These are phyloP conservation scores for Diploptera punctata DNA, from an alignment of 2,888 invertebrate species.

Conservation along the genomic window DNA sequence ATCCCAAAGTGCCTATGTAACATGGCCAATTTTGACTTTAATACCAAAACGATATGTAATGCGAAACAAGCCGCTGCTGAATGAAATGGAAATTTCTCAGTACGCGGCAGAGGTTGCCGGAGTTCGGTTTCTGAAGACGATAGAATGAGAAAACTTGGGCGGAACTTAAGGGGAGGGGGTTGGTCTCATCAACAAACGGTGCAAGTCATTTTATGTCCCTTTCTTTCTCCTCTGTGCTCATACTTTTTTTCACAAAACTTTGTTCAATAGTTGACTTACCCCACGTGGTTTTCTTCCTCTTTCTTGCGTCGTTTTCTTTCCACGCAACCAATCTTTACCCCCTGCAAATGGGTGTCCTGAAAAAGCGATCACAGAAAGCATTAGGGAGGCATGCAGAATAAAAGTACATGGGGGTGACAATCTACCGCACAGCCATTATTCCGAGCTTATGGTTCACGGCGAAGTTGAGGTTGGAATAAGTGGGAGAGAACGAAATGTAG, in stretches of 20 bases:
- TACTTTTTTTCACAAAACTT: constrained; percentile 8
- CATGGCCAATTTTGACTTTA: too few relatives aligned
- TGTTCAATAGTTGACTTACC: constrained; percentile 28
- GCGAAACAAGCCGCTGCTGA: too few relatives aligned
- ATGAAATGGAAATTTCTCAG: too few relatives aligned
- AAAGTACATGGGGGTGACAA: constrained; percentile 13
- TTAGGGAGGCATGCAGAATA: constrained; percentile 20
- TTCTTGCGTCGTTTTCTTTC: neutral
- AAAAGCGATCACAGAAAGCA: constrained; percentile 25
- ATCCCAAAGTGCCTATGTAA: too few relatives aligned
- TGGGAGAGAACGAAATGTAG: neutral
- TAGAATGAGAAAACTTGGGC: too few relatives aligned
- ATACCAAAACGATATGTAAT: too few relatives aligned
- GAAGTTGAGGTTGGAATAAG: neutral
- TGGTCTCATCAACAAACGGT: constrained; percentile 12
- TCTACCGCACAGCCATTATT: neutral
- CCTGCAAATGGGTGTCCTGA: constrained; percentile 21
- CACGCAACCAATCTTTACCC: neutral
- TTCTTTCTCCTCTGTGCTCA: neutral
- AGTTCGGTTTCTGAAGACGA: too few relatives aligned
- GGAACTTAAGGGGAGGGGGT: neutral
- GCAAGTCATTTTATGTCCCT: constrained; percentile 28
- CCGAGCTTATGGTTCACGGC: too few relatives aligned
- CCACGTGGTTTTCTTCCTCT: neutral
- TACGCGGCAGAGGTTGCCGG: too few relatives aligned